Base-by-base conservation (phyloP, 2,113 vertebrate species). In the Carollia perspicillata region DNA sequence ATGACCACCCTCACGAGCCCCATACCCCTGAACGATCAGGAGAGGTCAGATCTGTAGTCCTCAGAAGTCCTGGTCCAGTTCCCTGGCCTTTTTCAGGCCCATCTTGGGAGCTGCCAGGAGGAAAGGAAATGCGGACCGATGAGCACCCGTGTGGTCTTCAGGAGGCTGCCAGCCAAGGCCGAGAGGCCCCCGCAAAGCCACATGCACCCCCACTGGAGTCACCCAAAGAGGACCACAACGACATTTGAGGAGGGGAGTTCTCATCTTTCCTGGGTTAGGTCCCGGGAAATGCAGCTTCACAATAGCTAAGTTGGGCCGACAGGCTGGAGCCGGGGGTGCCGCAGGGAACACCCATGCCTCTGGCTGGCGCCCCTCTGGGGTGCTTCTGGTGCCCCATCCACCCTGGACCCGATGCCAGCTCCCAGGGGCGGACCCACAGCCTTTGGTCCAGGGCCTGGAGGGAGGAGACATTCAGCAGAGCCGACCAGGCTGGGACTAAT, bases 91-190 rank as follows among this genome's bases (percentile, higher is more conserved):
- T 65, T 83, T 88, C 89, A 78, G 90, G 84, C 47, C 84, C 37
- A 11, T 23, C 30, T 55, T 81, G 78, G 74, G 74, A 16, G 0
- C 69, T 51, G 53, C 49, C 1, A 0, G 37, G 68, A 84, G 66
- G 23, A 90, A 88, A 78, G 44, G 49, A 77, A 22, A 6, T 7
- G 89, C 44, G 1, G 66, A 74, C 9, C 5, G 20, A 20, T 37
- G 28, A 90, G 66, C 35, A 77, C 53, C 66, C 3, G 10, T 26
- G 68, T 22, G 63, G 85, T 89, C 49, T 53, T 22, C 26, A 0
- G 26, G 69, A 55, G 30, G 71, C 87, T 72, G 88, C 94, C 77
- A 87, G 80, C 94, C 94, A 97, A 95, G 86, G 69, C 95, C 96
- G 87, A 85, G 90, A 66, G 42, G 18, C 60, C 71, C 47, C 0